These are phyloP conservation scores for Sclerurus mexicanus DNA, from an alignment of 2,113 vertebrate genomes.

Conservation along the genomic window DNA sequence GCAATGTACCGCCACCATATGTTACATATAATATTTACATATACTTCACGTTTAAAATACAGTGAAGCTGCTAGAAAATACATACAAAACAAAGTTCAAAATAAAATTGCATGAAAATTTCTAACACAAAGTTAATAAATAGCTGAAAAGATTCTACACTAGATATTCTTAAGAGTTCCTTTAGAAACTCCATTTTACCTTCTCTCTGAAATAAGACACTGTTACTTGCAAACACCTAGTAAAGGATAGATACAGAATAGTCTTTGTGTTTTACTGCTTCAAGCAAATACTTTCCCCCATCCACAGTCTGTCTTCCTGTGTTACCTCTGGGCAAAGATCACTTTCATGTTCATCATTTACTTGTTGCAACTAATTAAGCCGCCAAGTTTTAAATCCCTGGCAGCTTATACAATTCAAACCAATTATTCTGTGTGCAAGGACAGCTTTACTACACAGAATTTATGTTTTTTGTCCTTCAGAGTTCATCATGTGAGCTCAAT, in stretches of 20 bases:
- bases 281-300: not conserved
- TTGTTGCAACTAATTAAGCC: constrained; percentile 27
- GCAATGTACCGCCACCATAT: not conserved
- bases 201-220: not conserved
- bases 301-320: not conserved
- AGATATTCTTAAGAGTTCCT: not conserved
- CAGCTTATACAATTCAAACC: not conserved
- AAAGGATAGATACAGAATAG: not conserved
- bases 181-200: not conserved
- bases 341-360: constrained; percentile 22
- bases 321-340: not conserved
- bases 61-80: not conserved
- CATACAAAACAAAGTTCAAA: not conserved
- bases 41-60: not conserved
- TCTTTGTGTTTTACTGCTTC: not conserved
- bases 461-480: not conserved
- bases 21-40: not conserved
- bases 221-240: not conserved
- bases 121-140: not conserved
- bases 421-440: not conserved
- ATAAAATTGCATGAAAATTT: not conserved
- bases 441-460: not conserved
- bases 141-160: not conserved
- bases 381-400: constrained; percentile 9
- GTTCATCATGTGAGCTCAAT: not conserved